These are phyloP conservation scores for Agriotes lineatus DNA, from an alignment of 2,888 invertebrate genomes.

Conservation along the genomic window DNA sequence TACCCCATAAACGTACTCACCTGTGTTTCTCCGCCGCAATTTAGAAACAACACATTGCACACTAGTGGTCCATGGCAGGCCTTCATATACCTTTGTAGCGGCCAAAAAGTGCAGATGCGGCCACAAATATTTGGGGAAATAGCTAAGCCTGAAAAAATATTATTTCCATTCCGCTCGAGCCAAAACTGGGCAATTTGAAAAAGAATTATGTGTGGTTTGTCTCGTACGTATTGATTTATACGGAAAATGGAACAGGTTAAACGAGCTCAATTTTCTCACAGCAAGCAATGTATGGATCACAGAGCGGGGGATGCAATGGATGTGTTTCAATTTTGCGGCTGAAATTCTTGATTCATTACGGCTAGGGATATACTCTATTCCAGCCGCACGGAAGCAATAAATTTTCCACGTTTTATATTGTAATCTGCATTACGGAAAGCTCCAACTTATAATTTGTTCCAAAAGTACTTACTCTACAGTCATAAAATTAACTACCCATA, in stretches of 20 bases:
- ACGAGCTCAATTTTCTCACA: constrained; percentile 7
- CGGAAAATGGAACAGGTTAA: constrained; percentile 3
- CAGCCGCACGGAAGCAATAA: neutral
- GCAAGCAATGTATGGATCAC: neutral
- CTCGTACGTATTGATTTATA: constrained; percentile 15
- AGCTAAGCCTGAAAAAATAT: neutral
- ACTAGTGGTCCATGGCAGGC: neutral
- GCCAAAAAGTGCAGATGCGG: neutral
- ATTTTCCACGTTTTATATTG: neutral
- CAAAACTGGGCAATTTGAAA: constrained; percentile 14
- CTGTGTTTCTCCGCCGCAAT: neutral
- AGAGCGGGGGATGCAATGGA: neutral
- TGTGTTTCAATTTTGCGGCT: neutral
- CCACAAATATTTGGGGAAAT: constrained; percentile 11
- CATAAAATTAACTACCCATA: constrained; percentile 21
- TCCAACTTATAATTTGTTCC: constrained; percentile 6
- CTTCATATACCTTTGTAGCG: neutral
- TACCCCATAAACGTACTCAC: constrained; percentile 1
- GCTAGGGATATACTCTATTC: neutral
- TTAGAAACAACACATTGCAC: neutral
- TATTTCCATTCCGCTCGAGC: constrained; percentile 6
- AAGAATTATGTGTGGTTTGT: constrained; percentile 18
- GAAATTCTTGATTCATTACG: neutral
- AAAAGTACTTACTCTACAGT: neutral
- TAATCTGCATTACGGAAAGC: neutral